Percentiles rank a stretch among this genome's conserved stretches.
Evolutionary conservation across 2,113 vertebrate genomes (phyloP).

Genomic region (Crotophaga sulcirostris): DNA sequence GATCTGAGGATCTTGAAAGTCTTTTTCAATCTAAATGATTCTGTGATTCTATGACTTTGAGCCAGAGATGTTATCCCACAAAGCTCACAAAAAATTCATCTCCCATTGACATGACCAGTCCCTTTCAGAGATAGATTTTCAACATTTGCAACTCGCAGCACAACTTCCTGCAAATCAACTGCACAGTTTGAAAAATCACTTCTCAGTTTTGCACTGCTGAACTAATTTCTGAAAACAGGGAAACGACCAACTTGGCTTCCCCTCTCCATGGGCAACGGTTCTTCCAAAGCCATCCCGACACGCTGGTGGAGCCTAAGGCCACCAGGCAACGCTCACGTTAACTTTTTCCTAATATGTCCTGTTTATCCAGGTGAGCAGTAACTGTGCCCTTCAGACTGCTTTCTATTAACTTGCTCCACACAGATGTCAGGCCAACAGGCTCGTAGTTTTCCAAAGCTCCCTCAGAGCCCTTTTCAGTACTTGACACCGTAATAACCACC

Average conservation of each 20-base stretch:
- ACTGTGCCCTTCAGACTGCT: background rate
- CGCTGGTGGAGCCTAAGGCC: rapidly evolving
- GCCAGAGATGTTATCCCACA: background rate
- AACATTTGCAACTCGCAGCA: background rate
- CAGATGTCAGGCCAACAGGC: rapidly evolving
- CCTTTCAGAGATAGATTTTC: background rate
- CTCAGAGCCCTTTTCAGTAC: background rate
- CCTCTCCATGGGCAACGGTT: rapidly evolving
- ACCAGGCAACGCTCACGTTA: rapidly evolving
- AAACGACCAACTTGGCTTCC: background rate
- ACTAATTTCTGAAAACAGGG: background rate
- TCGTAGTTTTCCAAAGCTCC: background rate
- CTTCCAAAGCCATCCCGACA: background rate
- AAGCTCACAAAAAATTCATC: background rate
- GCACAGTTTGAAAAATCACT: rapidly evolving
- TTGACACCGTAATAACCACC: background rate
- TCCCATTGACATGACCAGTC: background rate
- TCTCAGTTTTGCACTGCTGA: background rate
- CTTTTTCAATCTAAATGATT: too few species aligned
- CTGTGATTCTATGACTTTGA: background rate
- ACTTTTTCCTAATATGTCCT: background rate
- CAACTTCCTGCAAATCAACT: background rate
- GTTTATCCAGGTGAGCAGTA: background rate
- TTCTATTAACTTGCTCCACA: background rate
- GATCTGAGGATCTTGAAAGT: too few species aligned